A percentile compares a stretch with the other conserved stretches of the same genome.
Evolutionary conservation across 2,888 invertebrate genomes (phyloP).

Genomic region (Congeria kusceri): DNA sequence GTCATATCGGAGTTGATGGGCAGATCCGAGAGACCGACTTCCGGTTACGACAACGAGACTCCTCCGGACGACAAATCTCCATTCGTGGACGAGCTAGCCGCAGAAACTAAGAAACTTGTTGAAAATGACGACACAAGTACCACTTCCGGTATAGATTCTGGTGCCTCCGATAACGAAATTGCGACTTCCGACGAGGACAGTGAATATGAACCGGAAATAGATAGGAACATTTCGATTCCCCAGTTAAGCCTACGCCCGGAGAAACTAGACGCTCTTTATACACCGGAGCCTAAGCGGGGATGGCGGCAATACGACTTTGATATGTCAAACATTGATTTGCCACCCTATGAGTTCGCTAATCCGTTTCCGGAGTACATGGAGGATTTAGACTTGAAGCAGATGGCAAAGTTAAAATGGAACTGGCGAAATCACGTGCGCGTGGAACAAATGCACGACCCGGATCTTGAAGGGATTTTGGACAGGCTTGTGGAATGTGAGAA

Average conservation of each 20-base stretch:
- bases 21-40: conserved; percentile 46
- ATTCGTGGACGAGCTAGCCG: conserved; percentile 51
- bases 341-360: conserved; percentile 73
- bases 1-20: conserved; percentile 70
- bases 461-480: conserved; percentile 69
- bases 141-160: conserved; percentile 74
- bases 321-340: conserved; percentile 73
- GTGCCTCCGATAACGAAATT: conserved; percentile 63
- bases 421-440: conserved; percentile 71
- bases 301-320: conserved; percentile 80
- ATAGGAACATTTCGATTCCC: conserved; percentile 66
- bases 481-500: conserved; percentile 76
- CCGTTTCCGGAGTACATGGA: conserved; percentile 72
- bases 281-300: conserved; percentile 76
- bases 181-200: conserved; percentile 68
- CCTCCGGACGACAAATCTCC: conserved; percentile 55
- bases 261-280: conserved; percentile 76
- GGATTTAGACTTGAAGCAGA: conserved; percentile 71
- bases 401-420: conserved; percentile 70
- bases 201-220: conserved; percentile 74
- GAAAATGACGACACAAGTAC: conserved; percentile 70
- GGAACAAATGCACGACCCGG: conserved; percentile 51
- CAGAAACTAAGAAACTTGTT: conserved; percentile 51
- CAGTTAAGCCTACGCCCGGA: conserved; percentile 78
- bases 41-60: conserved; percentile 50